Percentiles rank a stretch among this genome's conserved stretches.
These are phyloP conservation scores for Papilio machaon DNA, from an alignment of 1,140 invertebrate genomes.

Conservation along the genomic window DNA sequence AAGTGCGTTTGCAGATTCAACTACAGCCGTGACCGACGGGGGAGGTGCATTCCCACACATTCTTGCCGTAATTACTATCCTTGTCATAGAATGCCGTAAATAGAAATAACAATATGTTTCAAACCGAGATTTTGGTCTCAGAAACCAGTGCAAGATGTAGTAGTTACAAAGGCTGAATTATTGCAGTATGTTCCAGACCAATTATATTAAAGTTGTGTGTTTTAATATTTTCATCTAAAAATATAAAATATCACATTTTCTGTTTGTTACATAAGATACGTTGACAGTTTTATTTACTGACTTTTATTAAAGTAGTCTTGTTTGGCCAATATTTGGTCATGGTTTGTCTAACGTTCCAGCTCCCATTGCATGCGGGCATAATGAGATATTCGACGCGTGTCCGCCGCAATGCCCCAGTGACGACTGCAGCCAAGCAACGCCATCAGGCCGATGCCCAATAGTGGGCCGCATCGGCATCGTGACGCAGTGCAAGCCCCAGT, in stretches of 20 bases:
- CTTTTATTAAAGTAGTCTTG: neutral
- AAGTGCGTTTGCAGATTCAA: slow-evolving; percentile 7
- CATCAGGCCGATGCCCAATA: slow-evolving; percentile 19
- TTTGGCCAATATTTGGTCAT: neutral
- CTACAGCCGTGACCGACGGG: slow-evolving; percentile 10
- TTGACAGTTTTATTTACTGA: neutral
- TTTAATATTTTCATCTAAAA: no score
- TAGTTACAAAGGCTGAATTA: no score
- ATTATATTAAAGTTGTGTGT: no score
- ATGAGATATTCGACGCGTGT: slow-evolving; percentile 27
- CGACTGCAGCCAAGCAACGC: slow-evolving; percentile 26
- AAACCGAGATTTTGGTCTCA: no score
- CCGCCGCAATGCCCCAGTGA: slow-evolving; percentile 22
- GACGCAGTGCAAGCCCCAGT: slow-evolving; percentile 6
- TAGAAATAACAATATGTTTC: no score
- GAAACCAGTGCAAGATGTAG: no score
- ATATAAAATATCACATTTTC: no score
- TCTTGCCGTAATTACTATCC: slow-evolving; percentile 12
- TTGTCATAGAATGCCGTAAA: no score
- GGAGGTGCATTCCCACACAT: slow-evolving; percentile 14
- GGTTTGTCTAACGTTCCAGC: neutral
- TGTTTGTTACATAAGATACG: neutral
- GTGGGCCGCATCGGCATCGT: slow-evolving; percentile 11
- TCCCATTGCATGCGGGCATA: slow-evolving; percentile 8
- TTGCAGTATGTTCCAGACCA: no score